Evolutionary conservation across 2,888 invertebrate genomes (phyloP).

Genomic region (Archips crataeganus): DNA sequence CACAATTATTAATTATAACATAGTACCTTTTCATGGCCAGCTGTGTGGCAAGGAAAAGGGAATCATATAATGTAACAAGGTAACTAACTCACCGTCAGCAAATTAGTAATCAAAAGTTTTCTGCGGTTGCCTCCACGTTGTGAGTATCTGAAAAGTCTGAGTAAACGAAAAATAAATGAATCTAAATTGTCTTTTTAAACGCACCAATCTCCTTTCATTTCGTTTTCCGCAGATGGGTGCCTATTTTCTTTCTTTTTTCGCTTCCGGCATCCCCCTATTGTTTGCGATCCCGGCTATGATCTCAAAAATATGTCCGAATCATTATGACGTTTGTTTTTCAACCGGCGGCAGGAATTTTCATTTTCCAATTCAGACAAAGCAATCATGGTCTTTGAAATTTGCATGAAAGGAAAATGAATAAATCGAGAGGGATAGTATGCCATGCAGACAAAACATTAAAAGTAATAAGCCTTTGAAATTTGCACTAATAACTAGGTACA

Average conservation of each 20-base stretch:
- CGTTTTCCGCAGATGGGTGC: conserved; percentile 12
- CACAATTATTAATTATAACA: conserved; percentile 6
- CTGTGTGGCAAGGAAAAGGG: background rate
- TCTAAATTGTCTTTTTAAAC: conserved; percentile 20
- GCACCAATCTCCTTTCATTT: conserved; percentile 9
- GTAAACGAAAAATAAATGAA: conserved; percentile 2
- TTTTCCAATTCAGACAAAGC: conserved; percentile 17
- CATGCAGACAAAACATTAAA: background rate
- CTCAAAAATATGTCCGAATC: conserved; percentile 20
- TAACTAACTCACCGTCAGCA: background rate
- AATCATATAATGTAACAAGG: background rate
- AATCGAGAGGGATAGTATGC: background rate
- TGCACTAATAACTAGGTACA: background rate
- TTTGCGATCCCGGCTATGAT: conserved; percentile 16
- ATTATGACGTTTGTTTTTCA: conserved; percentile 24
- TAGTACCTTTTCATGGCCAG: conserved; percentile 12
- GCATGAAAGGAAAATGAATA: background rate
- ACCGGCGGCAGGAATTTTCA: conserved; percentile 1
- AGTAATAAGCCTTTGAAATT: background rate
- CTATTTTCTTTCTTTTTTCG: conserved; percentile 16
- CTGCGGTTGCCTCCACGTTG: background rate
- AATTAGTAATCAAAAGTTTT: background rate
- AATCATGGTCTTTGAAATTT: conserved; percentile 3
- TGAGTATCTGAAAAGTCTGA: background rate
- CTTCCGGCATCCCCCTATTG: conserved; percentile 17